A percentile compares a stretch with the other conserved stretches of the same genome.
Evolutionary conservation across 2,797 vertebrate species (phyloP).

Genomic region (Chiloscyllium punctatum): DNA sequence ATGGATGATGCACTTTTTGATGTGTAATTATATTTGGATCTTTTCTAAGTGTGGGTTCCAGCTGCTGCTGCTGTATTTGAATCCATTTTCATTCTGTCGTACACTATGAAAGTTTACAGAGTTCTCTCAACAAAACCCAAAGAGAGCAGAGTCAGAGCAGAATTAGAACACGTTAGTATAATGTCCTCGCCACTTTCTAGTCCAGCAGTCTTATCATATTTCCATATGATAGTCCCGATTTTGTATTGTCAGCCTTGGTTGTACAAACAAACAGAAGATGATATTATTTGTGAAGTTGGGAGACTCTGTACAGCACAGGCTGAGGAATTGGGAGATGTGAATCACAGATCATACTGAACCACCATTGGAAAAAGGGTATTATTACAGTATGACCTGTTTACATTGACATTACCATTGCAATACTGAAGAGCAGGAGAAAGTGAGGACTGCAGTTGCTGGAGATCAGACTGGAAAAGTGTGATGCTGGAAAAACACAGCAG

Average conservation of each 20-base stretch:
- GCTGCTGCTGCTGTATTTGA: background rate
- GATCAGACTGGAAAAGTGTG: too few species aligned
- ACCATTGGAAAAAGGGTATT: background rate
- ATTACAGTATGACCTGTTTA: background rate
- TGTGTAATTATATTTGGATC: too few species aligned
- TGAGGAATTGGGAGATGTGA: background rate
- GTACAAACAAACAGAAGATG: background rate
- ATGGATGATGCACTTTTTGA: too few species aligned
- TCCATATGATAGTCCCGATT: background rate
- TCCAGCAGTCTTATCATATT: background rate
- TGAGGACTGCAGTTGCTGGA: too few species aligned
- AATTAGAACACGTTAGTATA: background rate
- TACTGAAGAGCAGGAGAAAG: too few species aligned
- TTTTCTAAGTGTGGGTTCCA: too few species aligned
- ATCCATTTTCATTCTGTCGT: background rate
- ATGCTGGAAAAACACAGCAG: too few species aligned
- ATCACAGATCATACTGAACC: background rate
- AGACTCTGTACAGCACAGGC: background rate
- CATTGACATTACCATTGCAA: background rate
- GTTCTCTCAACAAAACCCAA: background rate
- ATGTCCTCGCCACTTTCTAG: background rate
- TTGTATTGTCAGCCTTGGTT: background rate
- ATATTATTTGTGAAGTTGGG: background rate
- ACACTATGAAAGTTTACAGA: background rate
- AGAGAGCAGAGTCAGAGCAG: background rate